Base-by-base conservation (phyloP, 2,888 invertebrate species). In the Physocephala rufipes region DNA sequence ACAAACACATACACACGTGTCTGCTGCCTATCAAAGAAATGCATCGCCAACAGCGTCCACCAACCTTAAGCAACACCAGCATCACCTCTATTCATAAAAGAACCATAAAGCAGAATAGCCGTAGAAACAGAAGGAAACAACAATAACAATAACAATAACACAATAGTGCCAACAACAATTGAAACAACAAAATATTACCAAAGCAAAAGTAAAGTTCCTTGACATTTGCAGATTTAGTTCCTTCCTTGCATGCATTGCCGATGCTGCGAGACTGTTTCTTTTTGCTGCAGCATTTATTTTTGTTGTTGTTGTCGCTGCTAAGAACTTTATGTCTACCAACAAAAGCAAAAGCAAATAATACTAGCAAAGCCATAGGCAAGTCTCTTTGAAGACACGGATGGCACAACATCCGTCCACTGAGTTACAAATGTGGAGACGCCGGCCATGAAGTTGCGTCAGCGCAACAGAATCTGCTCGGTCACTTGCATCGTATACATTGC, bases 181-280 rank as follows among this genome's bases (percentile, higher is more conserved):
- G n/a, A n/a, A n/a, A n/a, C 36, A 65, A 59, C 21, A 58, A 69
- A 73, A 30, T 53, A 62, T 55, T 68, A 67, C 64, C 49, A 62
- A 71, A 69, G 71, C 70, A 71, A 71, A 70, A 70, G 63, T 71
- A 71, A 72, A 74, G 74, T 74, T 74, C 74, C 65, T 73, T 73
- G 74, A 74, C 74, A 73, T 68, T 68, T 62, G 67, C 64, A 70
- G 66, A 49, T 70, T 70, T 58, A 49, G 63, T 45, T 64, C 59
- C 36, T 65, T 65, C 58, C 65, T 64, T 65, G 64, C 55, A 65
- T 70, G 30, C 21, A n/a, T 45, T 13, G 30, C 30, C 12, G 5
- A 36, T 7, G 36, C 36, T 4, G 5, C 9, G 36, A 36, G 36
- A 36, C 53, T 67, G 58, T 30, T 55, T 19, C 16, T 67, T 30